Percentiles rank a stretch among this genome's conserved stretches.
phyloP scores from a whole-genome alignment of 2,113 vertebrate genomes.

The Spea multiplicata region DNA sequence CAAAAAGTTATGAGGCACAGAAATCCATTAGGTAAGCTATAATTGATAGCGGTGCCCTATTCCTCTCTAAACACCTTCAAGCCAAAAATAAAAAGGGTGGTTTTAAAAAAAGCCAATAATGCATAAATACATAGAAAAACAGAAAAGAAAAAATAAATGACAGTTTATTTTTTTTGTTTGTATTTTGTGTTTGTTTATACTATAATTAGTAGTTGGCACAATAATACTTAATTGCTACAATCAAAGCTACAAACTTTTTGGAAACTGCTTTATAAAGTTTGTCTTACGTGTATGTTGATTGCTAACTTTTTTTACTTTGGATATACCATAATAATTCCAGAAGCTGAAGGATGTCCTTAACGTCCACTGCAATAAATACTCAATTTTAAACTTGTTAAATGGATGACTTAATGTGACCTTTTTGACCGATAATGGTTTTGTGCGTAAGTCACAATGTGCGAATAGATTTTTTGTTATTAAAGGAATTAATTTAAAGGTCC shows the following conservation, averaged over 20 bases:
- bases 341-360: not conserved
- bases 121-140: conserved; percentile 17
- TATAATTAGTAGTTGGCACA: too few relatives aligned
- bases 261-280: too few relatives aligned
- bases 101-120: conserved; percentile 1
- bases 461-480: conserved; percentile 18
- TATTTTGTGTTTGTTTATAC: too few relatives aligned
- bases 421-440: conserved; percentile 30
- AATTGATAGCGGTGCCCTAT: not conserved
- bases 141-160: too few relatives aligned
- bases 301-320: too few relatives aligned
- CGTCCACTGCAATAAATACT: conserved; percentile 5
- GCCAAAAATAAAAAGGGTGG: not conserved
- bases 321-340: not conserved
- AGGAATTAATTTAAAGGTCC: conserved; percentile 28
- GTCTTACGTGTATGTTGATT: too few relatives aligned
- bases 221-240: too few relatives aligned
- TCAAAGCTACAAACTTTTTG: too few relatives aligned
- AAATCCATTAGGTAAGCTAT: conserved; percentile 34
- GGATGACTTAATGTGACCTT: conserved; percentile 31
- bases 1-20: conserved; percentile 26
- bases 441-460: conserved; percentile 19
- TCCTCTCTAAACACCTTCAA: conserved; percentile 13
- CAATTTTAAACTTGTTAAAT: conserved; percentile 13
- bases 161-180: too few relatives aligned